Percentiles rank a stretch among this genome's conserved stretches.
These are phyloP conservation scores for Cephonodes hylas DNA, from an alignment of 2,888 invertebrate species.

Conservation along the genomic window DNA sequence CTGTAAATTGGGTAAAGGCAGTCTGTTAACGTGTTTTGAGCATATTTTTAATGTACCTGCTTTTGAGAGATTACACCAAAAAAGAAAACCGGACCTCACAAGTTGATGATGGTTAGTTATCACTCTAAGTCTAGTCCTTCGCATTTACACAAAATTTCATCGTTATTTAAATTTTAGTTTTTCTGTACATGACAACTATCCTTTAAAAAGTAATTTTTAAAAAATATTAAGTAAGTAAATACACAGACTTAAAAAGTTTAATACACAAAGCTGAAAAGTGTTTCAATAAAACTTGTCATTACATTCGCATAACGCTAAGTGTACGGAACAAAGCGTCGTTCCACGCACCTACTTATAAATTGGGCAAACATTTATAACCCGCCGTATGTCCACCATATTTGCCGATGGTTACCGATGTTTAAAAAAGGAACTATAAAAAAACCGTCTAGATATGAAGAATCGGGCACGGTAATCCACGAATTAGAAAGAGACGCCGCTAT, in stretches of 20 bases:
- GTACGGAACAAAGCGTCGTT: slow-evolving; percentile 9
- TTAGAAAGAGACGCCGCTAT: slow-evolving; percentile 40
- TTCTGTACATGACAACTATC: too few relatives aligned
- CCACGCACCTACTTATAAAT: slow-evolving; percentile 22
- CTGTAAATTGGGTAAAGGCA: too few relatives aligned
- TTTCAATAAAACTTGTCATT: neutral
- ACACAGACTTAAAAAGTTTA: neutral
- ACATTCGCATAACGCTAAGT: neutral
- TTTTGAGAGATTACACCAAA: too few relatives aligned
- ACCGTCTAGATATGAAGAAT: slow-evolving; percentile 66
- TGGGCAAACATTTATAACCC: slow-evolving; percentile 42
- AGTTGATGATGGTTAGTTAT: too few relatives aligned
- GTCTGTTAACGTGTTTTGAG: too few relatives aligned
- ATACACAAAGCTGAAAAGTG: too few relatives aligned
- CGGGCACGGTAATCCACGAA: slow-evolving; percentile 62
- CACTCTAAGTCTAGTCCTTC: too few relatives aligned
- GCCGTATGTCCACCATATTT: slow-evolving; percentile 41
- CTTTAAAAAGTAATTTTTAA: neutral
- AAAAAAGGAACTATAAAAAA: slow-evolving; percentile 65
- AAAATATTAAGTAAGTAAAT: neutral
- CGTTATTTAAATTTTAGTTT: too few relatives aligned
- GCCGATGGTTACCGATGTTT: slow-evolving; percentile 46
- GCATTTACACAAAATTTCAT: too few relatives aligned
- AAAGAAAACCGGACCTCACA: too few relatives aligned
- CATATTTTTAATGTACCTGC: too few relatives aligned